Base-by-base conservation (phyloP, 2,888 invertebrate species). In the Leucophenga montana region DNA sequence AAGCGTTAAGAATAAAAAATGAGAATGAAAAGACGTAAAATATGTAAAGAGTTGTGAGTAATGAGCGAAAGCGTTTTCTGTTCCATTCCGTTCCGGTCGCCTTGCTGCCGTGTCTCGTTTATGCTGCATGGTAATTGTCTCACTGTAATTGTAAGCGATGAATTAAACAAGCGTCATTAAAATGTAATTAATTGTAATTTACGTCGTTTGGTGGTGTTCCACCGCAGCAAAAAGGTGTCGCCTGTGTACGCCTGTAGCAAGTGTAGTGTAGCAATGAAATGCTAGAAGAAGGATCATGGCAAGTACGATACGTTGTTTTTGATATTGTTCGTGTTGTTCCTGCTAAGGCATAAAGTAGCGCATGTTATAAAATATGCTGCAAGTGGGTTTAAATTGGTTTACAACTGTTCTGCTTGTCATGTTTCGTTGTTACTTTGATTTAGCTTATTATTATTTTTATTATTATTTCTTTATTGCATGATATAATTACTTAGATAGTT, bases 121-220 rank as follows among this genome's bases (percentile, higher is more conserved):
- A 11, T 39, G 39, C 39, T 39, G 39, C 39, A 18, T 14, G 16
- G 39, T 61, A 27, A 27, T 33, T 44, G 61, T 16, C 39, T 81
- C 77, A 81, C 78, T 83, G 84, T 83, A 85, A 83, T 82, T 83
- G 83, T 81, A 80, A 78, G 83, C 81, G 80, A 84, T 84, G 79
- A 84, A 85, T 84, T 85, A 85, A 85, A 82, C 83, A 85, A 82
- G 83, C 85, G 85, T 83, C 84, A 86, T 85, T 85, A 85, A 85
- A 85, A 85, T 85, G 84, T 85, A 85, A 85, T 86, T 86, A 85
- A 84, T 84, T 84, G 84, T 83, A 85, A 84, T 86, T 84, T 80
- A 84, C 85, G 79, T 84, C 79, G 75, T 78, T 83, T 80, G 69
- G 70, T 73, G 67, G 68, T 74, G 75, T 68, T 70, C 71, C 53